Evolutionary conservation across 2,888 invertebrate species (phyloP).

Genomic region (Archaeoteleia sp.): DNA sequence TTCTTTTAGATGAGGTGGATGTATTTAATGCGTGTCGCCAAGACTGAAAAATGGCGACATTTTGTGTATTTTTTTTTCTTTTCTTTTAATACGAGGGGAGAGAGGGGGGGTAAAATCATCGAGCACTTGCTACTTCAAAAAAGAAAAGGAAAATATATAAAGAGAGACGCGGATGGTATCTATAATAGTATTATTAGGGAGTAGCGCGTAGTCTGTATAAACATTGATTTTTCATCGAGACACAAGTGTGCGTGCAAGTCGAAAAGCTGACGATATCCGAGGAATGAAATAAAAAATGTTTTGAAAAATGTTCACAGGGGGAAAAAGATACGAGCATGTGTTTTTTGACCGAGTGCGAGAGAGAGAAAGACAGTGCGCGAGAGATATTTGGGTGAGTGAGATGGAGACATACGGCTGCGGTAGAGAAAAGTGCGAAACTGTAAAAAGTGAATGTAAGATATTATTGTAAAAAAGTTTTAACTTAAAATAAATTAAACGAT

Average conservation of each 20-base stretch:
- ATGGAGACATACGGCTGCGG: slow-evolving; percentile 46
- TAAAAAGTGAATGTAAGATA: slow-evolving; percentile 72
- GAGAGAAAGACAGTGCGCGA: slow-evolving; percentile 42
- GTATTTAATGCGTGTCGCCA: no score
- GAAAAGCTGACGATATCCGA: slow-evolving; percentile 40
- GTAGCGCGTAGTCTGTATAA: slow-evolving; percentile 73
- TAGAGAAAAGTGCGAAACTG: slow-evolving; percentile 61
- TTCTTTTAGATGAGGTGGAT: no score
- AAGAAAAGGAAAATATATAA: no score
- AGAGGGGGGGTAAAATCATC: slow-evolving; percentile 23
- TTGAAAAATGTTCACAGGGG: slow-evolving; percentile 11
- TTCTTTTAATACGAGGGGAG: slow-evolving; percentile 31
- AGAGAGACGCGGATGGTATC: slow-evolving; percentile 62
- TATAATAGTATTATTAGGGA: slow-evolving; percentile 74
- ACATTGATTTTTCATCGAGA: slow-evolving; percentile 65
- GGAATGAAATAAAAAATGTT: no score
- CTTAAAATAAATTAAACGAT: slow-evolving; percentile 75
- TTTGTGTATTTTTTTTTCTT: no score
- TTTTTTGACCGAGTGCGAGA: slow-evolving; percentile 22
- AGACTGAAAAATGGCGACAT: no score
- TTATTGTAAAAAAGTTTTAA: slow-evolving; percentile 75
- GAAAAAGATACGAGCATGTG: slow-evolving; percentile 1
- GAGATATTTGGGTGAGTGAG: slow-evolving; percentile 41
- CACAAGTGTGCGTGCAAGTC: slow-evolving; percentile 41
- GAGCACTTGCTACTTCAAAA: no score